Conservation (phyloP, 2,113 vertebrate genomes). For the Ariopsis seemanni region DNA sequence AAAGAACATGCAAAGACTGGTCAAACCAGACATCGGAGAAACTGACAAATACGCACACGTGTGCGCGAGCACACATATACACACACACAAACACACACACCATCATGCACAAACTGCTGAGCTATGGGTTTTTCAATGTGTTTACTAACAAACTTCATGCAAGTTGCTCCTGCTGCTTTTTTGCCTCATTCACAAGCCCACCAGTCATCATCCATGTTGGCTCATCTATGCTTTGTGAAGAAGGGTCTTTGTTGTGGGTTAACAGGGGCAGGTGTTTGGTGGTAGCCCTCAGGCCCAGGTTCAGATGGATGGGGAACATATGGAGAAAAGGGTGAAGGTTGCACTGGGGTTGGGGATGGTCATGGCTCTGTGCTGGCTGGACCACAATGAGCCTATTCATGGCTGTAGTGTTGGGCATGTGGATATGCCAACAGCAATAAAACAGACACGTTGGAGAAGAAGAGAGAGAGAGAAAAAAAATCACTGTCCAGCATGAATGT, state of each 20-base stretch:
- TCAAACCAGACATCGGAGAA: constrained; percentile 47
- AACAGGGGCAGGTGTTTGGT: constrained; percentile 50
- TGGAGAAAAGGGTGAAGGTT: constrained; percentile 55
- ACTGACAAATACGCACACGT: constrained; percentile 33
- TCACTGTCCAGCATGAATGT: constrained; percentile 30
- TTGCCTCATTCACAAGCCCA: constrained; percentile 23
- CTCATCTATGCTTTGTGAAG: constrained; percentile 35
- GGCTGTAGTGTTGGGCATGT: constrained; percentile 47
- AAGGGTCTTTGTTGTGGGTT: constrained; percentile 43
- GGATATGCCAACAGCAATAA: constrained; percentile 53
- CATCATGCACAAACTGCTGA: constrained; percentile 28
- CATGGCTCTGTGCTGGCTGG: constrained; percentile 36
- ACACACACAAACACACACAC: constrained; percentile 29
- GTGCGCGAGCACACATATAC: constrained; percentile 13
- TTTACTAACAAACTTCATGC: constrained; percentile 30
- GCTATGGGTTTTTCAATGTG: not conserved
- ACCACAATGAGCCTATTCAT: constrained; percentile 55
- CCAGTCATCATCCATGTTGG: constrained; percentile 22
- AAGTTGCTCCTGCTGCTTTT: constrained; percentile 3
- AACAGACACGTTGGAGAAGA: constrained; percentile 34
- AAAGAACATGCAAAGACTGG: constrained; percentile 44
- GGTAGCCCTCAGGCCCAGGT: constrained; percentile 50
- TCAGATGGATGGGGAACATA: constrained; percentile 57
- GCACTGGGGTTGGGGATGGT: constrained; percentile 38
- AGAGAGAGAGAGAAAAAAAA: constrained; percentile 1